These are phyloP conservation scores for Eupeodes latifasciatus DNA, from an alignment of 2,888 invertebrate genomes.

Conservation along the genomic window DNA sequence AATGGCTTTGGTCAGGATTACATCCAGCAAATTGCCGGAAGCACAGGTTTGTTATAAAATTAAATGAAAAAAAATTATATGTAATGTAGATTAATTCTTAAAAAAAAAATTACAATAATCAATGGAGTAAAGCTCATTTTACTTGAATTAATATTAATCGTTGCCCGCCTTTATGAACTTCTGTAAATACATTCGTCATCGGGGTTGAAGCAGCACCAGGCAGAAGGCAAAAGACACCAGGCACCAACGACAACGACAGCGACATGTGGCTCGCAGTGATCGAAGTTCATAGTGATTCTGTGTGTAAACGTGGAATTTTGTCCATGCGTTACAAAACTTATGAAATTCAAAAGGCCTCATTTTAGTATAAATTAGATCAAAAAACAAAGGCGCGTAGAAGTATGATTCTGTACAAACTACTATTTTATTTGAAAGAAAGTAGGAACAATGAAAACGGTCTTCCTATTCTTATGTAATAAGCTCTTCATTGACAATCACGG, in stretches of 20 bases:
- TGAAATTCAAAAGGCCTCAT: background rate
- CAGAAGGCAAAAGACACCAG: too few relatives aligned
- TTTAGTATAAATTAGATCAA: background rate
- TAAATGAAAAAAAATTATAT: slow-evolving; percentile 13
- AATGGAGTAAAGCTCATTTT: background rate
- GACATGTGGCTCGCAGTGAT: slow-evolving; percentile 60
- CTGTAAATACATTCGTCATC: slow-evolving; percentile 27
- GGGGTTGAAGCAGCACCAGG: slow-evolving; percentile 8
- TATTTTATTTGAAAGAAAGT: background rate
- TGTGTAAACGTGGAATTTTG: slow-evolving; percentile 71
- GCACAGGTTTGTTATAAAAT: slow-evolving; percentile 85
- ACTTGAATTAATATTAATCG: slow-evolving; percentile 12
- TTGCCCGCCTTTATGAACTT: slow-evolving; percentile 41
- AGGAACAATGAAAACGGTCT: slow-evolving; percentile 11
- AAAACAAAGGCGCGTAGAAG: background rate
- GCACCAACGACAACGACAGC: background rate
- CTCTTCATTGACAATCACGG: slow-evolving; percentile 16
- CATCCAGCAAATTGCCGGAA: slow-evolving; percentile 87
- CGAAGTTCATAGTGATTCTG: slow-evolving; percentile 23
- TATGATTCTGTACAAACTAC: background rate
- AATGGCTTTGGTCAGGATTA: slow-evolving; percentile 89
- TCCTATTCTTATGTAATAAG: slow-evolving; percentile 63
- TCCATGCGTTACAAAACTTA: slow-evolving; percentile 38
- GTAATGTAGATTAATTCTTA: background rate
- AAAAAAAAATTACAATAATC: slow-evolving; percentile 13